Base-by-base conservation (phyloP, 2,888 invertebrate species). In the Volucella inflata region DNA sequence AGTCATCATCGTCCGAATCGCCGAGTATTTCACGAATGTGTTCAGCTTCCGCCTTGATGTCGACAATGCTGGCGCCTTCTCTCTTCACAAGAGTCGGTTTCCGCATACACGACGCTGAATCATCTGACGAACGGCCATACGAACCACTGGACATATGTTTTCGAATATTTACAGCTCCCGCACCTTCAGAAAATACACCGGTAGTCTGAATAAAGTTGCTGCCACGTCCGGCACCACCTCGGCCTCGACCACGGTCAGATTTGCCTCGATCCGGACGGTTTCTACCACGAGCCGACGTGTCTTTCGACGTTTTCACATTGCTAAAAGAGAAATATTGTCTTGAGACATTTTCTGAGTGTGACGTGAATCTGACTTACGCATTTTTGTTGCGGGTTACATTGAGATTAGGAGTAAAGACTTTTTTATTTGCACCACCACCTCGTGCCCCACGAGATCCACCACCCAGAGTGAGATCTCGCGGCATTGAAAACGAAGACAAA, bases 351-450 rank as follows among this genome's bases (percentile, higher is more conserved):
- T 46, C 21, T 36, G 8, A 38, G 38, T 1, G 14, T 44, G 1
- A 9, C 14, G 42, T n/a, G n/a, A 62, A 48, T 6, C 21, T 14
- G 0, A 89, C 92, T 91, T 87, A 92, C 92, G 89, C 83, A 88
- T 93, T 94, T 90, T 94, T 94, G 89, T 94, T 94, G 68, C 94
- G 93, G 67, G 94, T 91, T 0, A 93, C 94, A 89, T 94, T 94
- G 64, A 94, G 91, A 89, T 94, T 94, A 6, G 94, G 94, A 1
- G 93, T 92, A 87, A 94, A 94, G 0, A 94, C 93, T 90, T 94
- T 94, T 90, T 94, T 94, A 87, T 91, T 93, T 0, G 87, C 72
- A 9, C 64, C 93, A 14, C 92, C 93, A 1, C 87, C 87, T 14
- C 87, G 84, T n/a, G 78, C 80, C 30, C 87, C 79, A 8, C 87